phyloP scores from a whole-genome alignment of 2,888 invertebrate species.

The Apodemia zela region DNA sequence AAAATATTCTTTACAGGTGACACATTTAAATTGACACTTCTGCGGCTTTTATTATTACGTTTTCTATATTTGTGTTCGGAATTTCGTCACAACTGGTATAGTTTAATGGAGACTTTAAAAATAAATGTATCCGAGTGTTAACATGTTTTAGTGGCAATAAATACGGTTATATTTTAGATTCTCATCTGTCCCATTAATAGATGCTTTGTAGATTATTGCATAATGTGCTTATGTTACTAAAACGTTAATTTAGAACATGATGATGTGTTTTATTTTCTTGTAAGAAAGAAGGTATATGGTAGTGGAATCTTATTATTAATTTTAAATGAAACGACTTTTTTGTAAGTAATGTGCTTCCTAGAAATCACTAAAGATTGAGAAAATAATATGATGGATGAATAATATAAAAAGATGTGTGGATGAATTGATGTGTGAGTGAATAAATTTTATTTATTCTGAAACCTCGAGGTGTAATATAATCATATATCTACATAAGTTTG shows the following conservation, averaged over 20 bases:
- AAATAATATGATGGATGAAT: too few relatives aligned
- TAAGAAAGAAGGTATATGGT: too few relatives aligned
- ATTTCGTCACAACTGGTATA: conserved; percentile 20
- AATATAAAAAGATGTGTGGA: too few relatives aligned
- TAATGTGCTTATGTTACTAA: background rate
- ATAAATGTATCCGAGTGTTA: conserved; percentile 38
- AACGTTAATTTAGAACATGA: background rate
- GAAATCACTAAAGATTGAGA: too few relatives aligned
- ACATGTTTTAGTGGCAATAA: conserved; percentile 27
- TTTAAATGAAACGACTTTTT: too few relatives aligned
- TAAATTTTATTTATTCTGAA: too few relatives aligned
- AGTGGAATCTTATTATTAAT: too few relatives aligned
- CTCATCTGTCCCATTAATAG: conserved; percentile 25
- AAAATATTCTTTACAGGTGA: background rate
- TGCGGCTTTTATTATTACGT: background rate
- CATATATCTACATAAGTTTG: too few relatives aligned
- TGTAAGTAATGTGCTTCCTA: too few relatives aligned
- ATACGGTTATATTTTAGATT: conserved; percentile 28
- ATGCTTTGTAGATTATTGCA: conserved; percentile 18
- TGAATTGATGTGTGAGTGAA: too few relatives aligned
- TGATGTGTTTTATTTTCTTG: conserved; percentile 10
- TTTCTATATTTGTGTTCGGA: background rate
- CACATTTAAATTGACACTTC: background rate
- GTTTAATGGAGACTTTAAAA: conserved; percentile 38
- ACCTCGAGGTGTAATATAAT: too few relatives aligned